These are phyloP conservation scores for Tenthredo mesomela DNA, from an alignment of 2,888 invertebrate species.

Conservation along the genomic window DNA sequence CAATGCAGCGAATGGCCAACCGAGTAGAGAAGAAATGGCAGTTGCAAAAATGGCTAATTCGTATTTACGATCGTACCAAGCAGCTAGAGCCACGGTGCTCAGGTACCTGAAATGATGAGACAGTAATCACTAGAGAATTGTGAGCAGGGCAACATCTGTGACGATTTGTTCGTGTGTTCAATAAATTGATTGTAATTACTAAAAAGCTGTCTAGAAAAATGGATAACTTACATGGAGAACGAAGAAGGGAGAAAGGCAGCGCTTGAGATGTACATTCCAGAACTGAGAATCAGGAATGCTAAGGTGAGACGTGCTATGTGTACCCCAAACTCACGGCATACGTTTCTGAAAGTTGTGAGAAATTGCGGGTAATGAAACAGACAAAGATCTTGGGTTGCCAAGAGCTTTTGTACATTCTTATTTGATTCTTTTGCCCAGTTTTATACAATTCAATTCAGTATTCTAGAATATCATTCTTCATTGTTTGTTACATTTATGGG, in stretches of 20 bases:
- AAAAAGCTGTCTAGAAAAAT: neutral
- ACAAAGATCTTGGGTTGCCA: neutral
- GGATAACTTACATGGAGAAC: slow-evolving; percentile 87
- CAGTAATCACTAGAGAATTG: neutral
- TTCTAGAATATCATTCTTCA: neutral
- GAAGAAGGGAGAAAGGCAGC: slow-evolving; percentile 96
- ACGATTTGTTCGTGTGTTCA: neutral
- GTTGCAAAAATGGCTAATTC: slow-evolving; percentile 90
- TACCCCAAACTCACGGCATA: slow-evolving; percentile 94
- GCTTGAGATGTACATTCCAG: slow-evolving; percentile 94
- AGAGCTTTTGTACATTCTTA: neutral
- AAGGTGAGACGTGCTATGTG: slow-evolving; percentile 92
- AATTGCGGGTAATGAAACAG: neutral
- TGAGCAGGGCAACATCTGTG: neutral
- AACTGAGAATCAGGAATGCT: slow-evolving; percentile 89
- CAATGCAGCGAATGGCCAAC: slow-evolving; percentile 99
- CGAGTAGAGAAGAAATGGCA: slow-evolving; percentile 89
- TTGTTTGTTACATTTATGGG: neutral
- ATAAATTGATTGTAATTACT: neutral
- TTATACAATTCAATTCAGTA: neutral
- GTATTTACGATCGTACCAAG: slow-evolving; percentile 92
- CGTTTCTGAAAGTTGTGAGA: slow-evolving; percentile 82
- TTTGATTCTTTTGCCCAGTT: neutral
- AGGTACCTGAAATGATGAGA: slow-evolving; percentile 81
- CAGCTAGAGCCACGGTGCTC: slow-evolving; percentile 89